A percentile compares a stretch with the other conserved stretches of the same genome.
Conservation (phyloP, 2,888 invertebrate genomes). For the Torymus auratus region DNA sequence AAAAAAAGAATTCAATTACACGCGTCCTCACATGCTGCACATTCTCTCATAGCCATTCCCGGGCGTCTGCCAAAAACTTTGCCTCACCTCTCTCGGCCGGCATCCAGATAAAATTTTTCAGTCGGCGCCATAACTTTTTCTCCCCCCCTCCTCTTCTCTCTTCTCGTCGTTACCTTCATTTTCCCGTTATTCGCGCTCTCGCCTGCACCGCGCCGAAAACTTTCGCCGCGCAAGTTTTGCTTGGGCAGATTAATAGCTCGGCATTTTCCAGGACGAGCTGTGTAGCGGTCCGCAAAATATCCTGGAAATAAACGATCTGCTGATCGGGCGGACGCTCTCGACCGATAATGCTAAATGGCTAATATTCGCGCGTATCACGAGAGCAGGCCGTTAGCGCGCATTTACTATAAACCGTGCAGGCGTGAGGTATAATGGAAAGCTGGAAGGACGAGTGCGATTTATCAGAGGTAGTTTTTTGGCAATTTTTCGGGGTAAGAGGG, state of each 20-base stretch:
- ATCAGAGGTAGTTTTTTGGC: not conserved
- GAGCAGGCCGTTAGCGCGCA: too few relatives aligned
- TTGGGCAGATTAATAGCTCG: slow-evolving; percentile 13
- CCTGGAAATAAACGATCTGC: slow-evolving; percentile 23
- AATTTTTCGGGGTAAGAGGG: not conserved
- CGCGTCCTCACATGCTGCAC: not conserved
- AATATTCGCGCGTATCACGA: too few relatives aligned
- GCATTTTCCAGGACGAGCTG: slow-evolving; percentile 15
- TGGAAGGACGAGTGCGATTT: not conserved
- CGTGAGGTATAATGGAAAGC: slow-evolving; percentile 5
- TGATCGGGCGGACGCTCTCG: not conserved
- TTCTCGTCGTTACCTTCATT: not conserved
- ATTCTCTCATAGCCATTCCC: too few relatives aligned
- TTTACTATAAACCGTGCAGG: not conserved
- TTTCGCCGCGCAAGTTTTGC: not conserved
- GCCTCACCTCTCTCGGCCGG: too few relatives aligned
- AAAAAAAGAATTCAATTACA: not conserved
- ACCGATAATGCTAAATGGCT: too few relatives aligned
- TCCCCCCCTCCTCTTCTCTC: not conserved
- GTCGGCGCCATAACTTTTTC: too few relatives aligned
- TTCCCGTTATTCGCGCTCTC: too few relatives aligned
- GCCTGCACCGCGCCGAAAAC: not conserved
- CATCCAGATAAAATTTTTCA: too few relatives aligned
- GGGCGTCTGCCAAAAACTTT: too few relatives aligned
- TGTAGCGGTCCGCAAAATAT: slow-evolving; percentile 5